Evolutionary conservation across 2,797 vertebrate genomes (phyloP).

Genomic region (Carcharodon carcharias): DNA sequence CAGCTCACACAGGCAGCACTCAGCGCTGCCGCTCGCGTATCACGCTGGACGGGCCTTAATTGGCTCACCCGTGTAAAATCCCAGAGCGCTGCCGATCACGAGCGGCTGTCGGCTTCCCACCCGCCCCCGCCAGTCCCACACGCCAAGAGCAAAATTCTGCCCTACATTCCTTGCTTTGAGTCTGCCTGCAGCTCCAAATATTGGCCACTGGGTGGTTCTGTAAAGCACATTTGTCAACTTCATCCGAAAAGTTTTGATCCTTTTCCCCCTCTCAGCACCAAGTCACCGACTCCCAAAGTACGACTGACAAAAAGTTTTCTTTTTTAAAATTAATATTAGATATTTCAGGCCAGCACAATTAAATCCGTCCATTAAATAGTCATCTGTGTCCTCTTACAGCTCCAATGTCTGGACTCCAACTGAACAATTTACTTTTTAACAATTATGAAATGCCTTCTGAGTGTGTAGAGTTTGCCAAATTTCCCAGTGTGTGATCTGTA

Average conservation of each 20-base stretch:
- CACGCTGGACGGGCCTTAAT: no score
- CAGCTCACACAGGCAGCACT: no score
- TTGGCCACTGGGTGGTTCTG: not conserved
- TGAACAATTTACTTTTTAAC: not conserved
- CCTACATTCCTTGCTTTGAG: not conserved
- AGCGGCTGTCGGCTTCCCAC: no score
- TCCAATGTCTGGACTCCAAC: not conserved
- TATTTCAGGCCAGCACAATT: not conserved
- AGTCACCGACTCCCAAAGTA: not conserved
- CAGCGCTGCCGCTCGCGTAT: no score
- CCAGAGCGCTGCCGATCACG: no score
- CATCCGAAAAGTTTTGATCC: not conserved
- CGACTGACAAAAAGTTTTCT: not conserved
- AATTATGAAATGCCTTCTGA: not conserved
- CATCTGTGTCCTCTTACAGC: no score
- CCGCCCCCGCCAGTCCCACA: no score
- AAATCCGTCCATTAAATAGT: not conserved
- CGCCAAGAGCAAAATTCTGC: no score
- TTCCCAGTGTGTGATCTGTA: no score
- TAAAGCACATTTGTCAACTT: not conserved
- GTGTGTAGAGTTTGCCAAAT: not conserved
- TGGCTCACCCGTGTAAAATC: no score
- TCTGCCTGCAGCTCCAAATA: not conserved
- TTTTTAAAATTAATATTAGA: not conserved
- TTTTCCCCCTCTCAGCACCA: not conserved